phyloP scores from a whole-genome alignment of 2,113 vertebrate species.

The Apodemus speciosus region DNA sequence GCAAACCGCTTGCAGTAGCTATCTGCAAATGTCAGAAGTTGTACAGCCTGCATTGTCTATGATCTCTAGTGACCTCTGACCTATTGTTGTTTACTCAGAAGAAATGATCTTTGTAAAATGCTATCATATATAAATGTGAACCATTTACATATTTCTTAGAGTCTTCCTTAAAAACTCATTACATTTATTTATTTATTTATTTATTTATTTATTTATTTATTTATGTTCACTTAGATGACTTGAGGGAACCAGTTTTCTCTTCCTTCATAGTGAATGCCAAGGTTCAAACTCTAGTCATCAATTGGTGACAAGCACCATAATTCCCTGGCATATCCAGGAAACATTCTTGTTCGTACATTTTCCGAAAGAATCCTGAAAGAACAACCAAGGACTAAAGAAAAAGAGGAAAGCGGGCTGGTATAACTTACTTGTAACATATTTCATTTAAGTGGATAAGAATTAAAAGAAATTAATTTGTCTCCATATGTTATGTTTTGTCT shows the following conservation, averaged over 20 bases:
- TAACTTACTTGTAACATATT: not conserved
- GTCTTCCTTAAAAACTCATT: not conserved
- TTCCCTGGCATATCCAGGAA: not conserved
- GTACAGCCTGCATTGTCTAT: not conserved
- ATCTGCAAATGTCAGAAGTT: not conserved
- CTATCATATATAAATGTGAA: conserved; percentile 34
- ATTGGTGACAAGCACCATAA: not conserved
- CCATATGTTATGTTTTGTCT: not conserved
- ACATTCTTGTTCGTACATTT: conserved; percentile 3
- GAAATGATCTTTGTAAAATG: conserved; percentile 16
- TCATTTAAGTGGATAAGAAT: conserved; percentile 22
- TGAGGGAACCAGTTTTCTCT: not conserved
- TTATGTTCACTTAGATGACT: not conserved
- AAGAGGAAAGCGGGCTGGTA: not conserved
- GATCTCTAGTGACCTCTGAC: not conserved
- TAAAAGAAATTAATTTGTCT: not conserved
- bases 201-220: not conserved
- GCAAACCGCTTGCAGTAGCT: not conserved
- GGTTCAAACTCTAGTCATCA: not conserved
- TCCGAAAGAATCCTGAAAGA: not conserved
- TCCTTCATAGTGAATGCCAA: not conserved
- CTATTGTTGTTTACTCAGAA: conserved; percentile 5
- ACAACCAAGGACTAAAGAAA: conserved; percentile 33
- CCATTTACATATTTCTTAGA: not conserved
- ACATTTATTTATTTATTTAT: not conserved